Conservation (phyloP, 2,113 vertebrate genomes). For the Gadus chalcogrammus region DNA sequence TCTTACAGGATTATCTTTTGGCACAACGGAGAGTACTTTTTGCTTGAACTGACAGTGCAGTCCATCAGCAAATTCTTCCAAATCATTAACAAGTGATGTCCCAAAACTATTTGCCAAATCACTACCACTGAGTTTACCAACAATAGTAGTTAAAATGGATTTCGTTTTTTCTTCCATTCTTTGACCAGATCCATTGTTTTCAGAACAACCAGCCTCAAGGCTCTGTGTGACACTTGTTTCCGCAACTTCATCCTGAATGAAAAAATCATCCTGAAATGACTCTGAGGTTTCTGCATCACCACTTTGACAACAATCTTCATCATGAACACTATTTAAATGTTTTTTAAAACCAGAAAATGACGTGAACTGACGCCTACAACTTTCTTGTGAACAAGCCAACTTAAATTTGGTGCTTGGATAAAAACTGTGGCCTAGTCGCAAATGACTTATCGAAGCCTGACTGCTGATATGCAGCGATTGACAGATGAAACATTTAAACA, state of each 20-base stretch:
- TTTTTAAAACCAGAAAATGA: constrained; percentile 28
- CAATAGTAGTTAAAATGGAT: constrained; percentile 13
- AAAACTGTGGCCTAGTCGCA: constrained; percentile 27
- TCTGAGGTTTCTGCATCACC: neutral
- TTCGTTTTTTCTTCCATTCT: constrained; percentile 4
- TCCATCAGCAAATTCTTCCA: constrained; percentile 22
- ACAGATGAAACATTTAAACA: constrained; percentile 31
- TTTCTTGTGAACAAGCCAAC: constrained; percentile 28
- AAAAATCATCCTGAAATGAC: constrained; percentile 1
- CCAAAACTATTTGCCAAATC: constrained; percentile 26
- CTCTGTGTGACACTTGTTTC: no score
- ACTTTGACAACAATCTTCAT: constrained; percentile 1
- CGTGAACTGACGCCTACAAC: constrained; percentile 24
- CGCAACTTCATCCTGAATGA: neutral
- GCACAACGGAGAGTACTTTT: constrained; percentile 16
- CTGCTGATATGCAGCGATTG: constrained; percentile 8
- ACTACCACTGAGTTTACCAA: constrained; percentile 19
- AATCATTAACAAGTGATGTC: constrained; percentile 22
- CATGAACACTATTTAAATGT: constrained; percentile 25
- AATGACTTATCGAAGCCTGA: constrained; percentile 22
- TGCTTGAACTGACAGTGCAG: constrained; percentile 14
- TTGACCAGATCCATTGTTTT: constrained; percentile 8
- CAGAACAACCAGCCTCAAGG: constrained; percentile 14
- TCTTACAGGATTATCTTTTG: constrained; percentile 12
- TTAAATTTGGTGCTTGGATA: constrained; percentile 31